Percentiles rank a stretch among this genome's conserved stretches.
These are phyloP conservation scores for Heterodera filipjevi DNA, from an alignment of 2,888 invertebrate species.

Conservation along the genomic window DNA sequence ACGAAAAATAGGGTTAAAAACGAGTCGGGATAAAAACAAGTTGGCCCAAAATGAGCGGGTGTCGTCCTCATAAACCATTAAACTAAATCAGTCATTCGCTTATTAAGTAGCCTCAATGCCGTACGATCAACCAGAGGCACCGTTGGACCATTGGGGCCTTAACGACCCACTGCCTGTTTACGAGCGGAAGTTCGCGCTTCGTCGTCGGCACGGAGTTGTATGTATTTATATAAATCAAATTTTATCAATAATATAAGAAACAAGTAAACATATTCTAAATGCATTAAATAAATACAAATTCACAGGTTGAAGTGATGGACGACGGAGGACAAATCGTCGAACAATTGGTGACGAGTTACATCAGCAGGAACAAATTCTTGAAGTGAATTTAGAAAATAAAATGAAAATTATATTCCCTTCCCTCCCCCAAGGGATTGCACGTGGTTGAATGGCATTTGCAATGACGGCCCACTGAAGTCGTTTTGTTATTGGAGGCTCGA, in stretches of 20 bases:
- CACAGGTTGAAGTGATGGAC: slow-evolving; percentile 50
- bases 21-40: too few relatives aligned
- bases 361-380: slow-evolving; percentile 57
- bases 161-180: slow-evolving; percentile 53
- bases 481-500: slow-evolving; percentile 95
- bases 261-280: not conserved
- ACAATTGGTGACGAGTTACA: slow-evolving; percentile 47
- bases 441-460: slow-evolving; percentile 76
- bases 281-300: not conserved
- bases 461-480: slow-evolving; percentile 95
- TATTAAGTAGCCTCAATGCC: slow-evolving; percentile 61
- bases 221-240: slow-evolving; percentile 22
- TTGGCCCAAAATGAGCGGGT: too few relatives aligned
- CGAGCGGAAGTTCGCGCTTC: slow-evolving; percentile 51
- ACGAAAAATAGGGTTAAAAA: too few relatives aligned
- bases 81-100: not conserved
- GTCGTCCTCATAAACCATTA: too few relatives aligned
- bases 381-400: slow-evolving; percentile 19
- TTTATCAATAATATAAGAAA: too few relatives aligned
- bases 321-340: slow-evolving; percentile 39
- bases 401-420: not conserved
- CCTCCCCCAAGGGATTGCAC: slow-evolving; percentile 52
- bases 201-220: slow-evolving; percentile 56
- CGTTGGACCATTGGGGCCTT: slow-evolving; percentile 63
- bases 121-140: slow-evolving; percentile 63